Conservation (phyloP, 2,888 invertebrate species). For the Charanyca ferruginea region DNA sequence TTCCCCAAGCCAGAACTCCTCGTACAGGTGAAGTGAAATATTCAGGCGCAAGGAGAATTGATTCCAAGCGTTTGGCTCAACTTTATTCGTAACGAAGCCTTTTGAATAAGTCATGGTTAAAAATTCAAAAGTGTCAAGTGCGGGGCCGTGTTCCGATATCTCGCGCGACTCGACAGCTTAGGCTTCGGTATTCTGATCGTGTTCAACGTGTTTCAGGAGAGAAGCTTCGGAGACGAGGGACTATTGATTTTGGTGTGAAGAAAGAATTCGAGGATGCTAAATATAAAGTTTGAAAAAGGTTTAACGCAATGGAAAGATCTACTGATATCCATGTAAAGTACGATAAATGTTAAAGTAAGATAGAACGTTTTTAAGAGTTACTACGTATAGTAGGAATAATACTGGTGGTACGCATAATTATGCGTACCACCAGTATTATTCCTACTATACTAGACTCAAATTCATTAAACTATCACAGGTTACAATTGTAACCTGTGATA, state of each 20-base stretch:
- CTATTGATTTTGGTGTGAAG: slow-evolving; percentile 9
- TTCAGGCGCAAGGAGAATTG: slow-evolving; percentile 57
- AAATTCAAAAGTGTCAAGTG: slow-evolving; percentile 65
- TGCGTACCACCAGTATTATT: too few species aligned
- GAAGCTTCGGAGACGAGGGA: background rate
- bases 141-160: slow-evolving; percentile 33
- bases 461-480: background rate
- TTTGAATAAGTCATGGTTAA: slow-evolving; percentile 66
- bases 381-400: too few species aligned
- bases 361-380: too few species aligned
- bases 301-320: background rate
- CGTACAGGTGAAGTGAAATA: slow-evolving; percentile 39
- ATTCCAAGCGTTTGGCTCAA: slow-evolving; percentile 59
- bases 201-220: slow-evolving; percentile 21
- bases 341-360: too few species aligned
- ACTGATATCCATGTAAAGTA: too few species aligned
- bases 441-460: background rate
- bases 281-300: slow-evolving; percentile 12
- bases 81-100: slow-evolving; percentile 65
- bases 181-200: slow-evolving; percentile 22
- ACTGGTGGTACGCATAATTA: too few species aligned
- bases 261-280: slow-evolving; percentile 1
- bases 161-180: background rate
- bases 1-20: slow-evolving; percentile 25
- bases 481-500: background rate